These are phyloP conservation scores for Trissolcus japonicus DNA, from an alignment of 2,888 invertebrate species.

Conservation along the genomic window DNA sequence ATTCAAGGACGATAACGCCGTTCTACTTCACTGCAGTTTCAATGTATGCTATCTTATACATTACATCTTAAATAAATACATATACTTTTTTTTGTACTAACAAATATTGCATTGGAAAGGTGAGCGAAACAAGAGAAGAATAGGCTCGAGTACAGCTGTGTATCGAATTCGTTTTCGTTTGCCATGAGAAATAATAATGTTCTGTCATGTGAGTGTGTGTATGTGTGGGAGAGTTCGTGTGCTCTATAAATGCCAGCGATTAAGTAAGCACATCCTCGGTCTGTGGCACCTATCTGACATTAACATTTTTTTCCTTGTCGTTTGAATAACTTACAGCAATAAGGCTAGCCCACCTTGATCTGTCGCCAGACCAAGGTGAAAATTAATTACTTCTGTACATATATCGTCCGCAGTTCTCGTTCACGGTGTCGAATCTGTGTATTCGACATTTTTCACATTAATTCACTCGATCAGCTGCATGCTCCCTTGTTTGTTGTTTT, in stretches of 20 bases:
- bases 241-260: slow-evolving; percentile 53
- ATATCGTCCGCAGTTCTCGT: slow-evolving; percentile 36
- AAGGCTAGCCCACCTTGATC: slow-evolving; percentile 57
- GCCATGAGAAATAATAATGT: slow-evolving; percentile 36
- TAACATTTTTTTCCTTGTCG: slow-evolving; percentile 38
- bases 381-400: slow-evolving; percentile 64
- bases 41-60: slow-evolving; percentile 15
- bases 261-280: slow-evolving; percentile 57
- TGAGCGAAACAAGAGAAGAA: slow-evolving; percentile 19
- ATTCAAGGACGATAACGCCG: slow-evolving; percentile 33
- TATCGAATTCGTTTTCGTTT: slow-evolving; percentile 48
- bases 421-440: slow-evolving; percentile 39
- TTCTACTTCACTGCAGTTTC: slow-evolving; percentile 23
- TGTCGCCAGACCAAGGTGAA: slow-evolving; percentile 44
- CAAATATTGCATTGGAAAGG: slow-evolving; percentile 37
- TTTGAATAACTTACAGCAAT: slow-evolving; percentile 60
- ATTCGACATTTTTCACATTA: background rate
- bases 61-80: slow-evolving; percentile 49
- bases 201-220: slow-evolving; percentile 7
- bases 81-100: slow-evolving; percentile 39
- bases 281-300: slow-evolving; percentile 56
- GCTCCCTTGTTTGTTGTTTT: too few species aligned
- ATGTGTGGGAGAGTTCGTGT: slow-evolving; percentile 16
- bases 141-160: slow-evolving; percentile 6
- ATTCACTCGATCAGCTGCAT: background rate